Evolutionary conservation across 2,888 invertebrate genomes (phyloP), one percentile per base, ranked within the genome.

Genomic region (Ophion ventricosus): DNA sequence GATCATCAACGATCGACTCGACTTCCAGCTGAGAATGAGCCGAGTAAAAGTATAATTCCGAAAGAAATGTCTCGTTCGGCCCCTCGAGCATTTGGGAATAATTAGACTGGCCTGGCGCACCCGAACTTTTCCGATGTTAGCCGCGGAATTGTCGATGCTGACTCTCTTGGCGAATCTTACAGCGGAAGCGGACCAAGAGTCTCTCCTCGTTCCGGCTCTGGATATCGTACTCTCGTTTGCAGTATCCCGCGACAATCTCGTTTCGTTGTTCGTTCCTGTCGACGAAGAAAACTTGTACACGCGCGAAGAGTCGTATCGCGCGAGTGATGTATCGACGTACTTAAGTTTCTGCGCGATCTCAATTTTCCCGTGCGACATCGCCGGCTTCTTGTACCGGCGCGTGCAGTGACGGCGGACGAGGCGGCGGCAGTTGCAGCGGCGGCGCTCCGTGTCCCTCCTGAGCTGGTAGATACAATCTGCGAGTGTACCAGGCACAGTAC

Each of bases 401-500:
- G 49, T 3, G 49, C 17, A 17, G 49, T 17, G 4, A 4, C 49
- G 14, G 14, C 49, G 3, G 49, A 2, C 2, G 49, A 14, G 14
- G 14, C 49, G 2, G 49, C 49, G 17, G 17, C 49, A 1, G 17
- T 17, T 75, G 87, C 89, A 64, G 90, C 89, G n/a, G 85, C 87
- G 69, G 85, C 88, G 20, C 82, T 81, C 5, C 85, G 82, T 7
- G 86, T 63, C 40, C 93, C 90, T 69, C 92, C 93, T n/a, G 94
- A 94, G 89, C 95, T 95, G 7, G 96, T 96, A 1, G 96, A 96
- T 10, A 96, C 96, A 88, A 97, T 97, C 94, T 97, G 97, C 0
- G 97, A 97, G 92, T 97, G 97, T 84, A 97, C 96, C 77, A 96
- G 94, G 87, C 96, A 97, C 83, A 97, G 94, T 72, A 96, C 94